Evolutionary conservation across 2,888 invertebrate genomes (phyloP), one percentile per base, ranked within the genome.

Genomic region (Temnothorax rugatulus): DNA sequence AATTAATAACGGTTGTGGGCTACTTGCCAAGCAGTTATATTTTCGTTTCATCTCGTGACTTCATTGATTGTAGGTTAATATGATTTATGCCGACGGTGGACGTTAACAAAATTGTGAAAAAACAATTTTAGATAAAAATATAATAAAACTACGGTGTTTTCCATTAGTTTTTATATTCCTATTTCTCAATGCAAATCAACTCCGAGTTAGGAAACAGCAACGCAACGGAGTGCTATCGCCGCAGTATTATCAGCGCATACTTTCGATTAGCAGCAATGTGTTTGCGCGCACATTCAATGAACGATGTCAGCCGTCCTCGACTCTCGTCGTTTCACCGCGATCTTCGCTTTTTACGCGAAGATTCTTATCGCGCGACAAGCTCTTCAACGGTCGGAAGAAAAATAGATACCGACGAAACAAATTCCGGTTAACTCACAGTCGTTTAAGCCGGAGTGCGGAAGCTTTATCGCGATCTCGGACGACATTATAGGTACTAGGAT

Each of bases 401-500:
- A 81, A 81, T 75, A 68, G 63, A 83, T 63, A 84, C 50, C 76
- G 85, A 84, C 84, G 84, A 76, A 86, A 86, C 86, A 82, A 77
- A 82, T 85, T 84, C 82, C 71, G 83, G 86, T 57, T 81, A 84
- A 86, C 84, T 88, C 76, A 84, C 63, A 77, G 87, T 85, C 88
- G 79, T 91, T 91, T 84, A 84, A 86, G 68, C 82, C 88, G 59
- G 50, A 63, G 41, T 38, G 68, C 82, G 88, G 86, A 88, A 85
- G 88, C 71, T 87, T 86, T 90, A 91, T 91, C 91, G 86, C 84
- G 87, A 91, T 89, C 87, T 87, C 86, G 86, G 83, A 75, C 82
- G 88, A 86, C 88, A 88, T 91, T 89, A 88, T 87, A n/a, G n/a
- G n/a, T n/a, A 82, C 87, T 66, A 74, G 87, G 90, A 90, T 91